These are phyloP conservation scores for Archilochus colubris DNA, from an alignment of 2,113 vertebrate genomes.

Conservation along the genomic window DNA sequence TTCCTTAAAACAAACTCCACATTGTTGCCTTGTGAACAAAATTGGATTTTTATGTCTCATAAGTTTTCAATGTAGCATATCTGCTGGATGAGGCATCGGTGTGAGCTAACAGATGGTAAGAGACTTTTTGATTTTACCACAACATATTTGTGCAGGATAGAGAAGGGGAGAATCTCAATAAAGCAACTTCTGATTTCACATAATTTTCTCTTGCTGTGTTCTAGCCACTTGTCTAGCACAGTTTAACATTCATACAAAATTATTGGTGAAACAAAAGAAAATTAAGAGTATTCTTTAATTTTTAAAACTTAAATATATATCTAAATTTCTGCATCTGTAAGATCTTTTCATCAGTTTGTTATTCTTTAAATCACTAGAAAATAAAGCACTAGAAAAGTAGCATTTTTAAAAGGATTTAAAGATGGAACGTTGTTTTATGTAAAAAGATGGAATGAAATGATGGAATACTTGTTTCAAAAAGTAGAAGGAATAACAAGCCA, in stretches of 20 bases:
- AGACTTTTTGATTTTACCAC: constrained; percentile 3
- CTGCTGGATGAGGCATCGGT: constrained; percentile 52
- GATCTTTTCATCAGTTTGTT: background rate
- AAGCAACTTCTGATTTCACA: background rate
- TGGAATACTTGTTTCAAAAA: background rate
- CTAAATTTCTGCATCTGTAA: background rate
- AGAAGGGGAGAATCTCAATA: background rate
- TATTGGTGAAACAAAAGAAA: background rate
- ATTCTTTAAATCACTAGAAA: background rate
- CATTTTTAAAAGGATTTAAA: background rate
- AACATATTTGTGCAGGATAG: background rate
- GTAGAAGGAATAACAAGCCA: background rate
- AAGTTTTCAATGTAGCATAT: constrained; percentile 50
- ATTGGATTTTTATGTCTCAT: constrained; percentile 48
- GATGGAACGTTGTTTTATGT: background rate
- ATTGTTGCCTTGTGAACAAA: constrained; percentile 62
- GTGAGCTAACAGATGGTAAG: constrained; percentile 55
- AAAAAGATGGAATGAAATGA: background rate
- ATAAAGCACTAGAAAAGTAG: background rate
- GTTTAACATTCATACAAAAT: background rate
- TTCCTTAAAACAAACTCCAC: constrained; percentile 69
- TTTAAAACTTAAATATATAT: background rate
- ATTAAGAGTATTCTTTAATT: background rate
- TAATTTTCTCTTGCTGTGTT: background rate
- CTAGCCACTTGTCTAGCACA: background rate